Evolutionary conservation across 2,797 vertebrate species (phyloP), one percentile per base, ranked within the genome.

Genomic region (Psittacula echo): DNA sequence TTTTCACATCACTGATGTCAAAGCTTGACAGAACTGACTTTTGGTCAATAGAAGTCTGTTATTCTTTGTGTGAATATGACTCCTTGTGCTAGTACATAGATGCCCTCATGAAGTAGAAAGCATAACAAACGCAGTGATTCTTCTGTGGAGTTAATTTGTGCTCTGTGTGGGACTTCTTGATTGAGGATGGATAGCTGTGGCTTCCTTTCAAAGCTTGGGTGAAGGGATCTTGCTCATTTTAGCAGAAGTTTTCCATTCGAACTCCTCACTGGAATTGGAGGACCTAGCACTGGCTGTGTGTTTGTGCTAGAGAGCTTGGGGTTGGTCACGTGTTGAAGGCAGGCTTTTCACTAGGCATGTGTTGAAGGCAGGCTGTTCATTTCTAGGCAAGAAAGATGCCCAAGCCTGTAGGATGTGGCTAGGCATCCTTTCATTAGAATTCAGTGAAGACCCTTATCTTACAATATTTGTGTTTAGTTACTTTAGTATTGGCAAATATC

Each of bases 211-310:
- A 74, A 71, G 26, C 20, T 41, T 4, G 3, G 3, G 5, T 71
- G 26, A 50, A 64, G 24, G 26, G 8, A 19, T 65, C 13, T 77
- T 64, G 7, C 8, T 34, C 0, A 0, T 77, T 88, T 76, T 71
- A 77, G 8, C 10, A 4, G 0, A 1, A 19, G 10, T 48, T 93
- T 91, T 74, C 37, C 16, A 47, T 44, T 85, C 42, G 44, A 21
- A 0, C 3, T 72, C 9, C 16, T 75, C 37, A 7, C 6, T 42
- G 9, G 16, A 54, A 27, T 7, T 44, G 41, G 34, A 80, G 34
- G 41, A 29, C 41, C 60, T 71, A 0, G 0, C 72, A 13, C 21
- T 26, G 0, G 0, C 19, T 34, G 10, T 5, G 4, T 65, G 51
- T 9, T 29, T 68, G 39, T 65, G 21, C 9, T 65, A 34, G 54